Conservation (phyloP, 2,113 vertebrate genomes). For the Tupaia tana region DNA sequence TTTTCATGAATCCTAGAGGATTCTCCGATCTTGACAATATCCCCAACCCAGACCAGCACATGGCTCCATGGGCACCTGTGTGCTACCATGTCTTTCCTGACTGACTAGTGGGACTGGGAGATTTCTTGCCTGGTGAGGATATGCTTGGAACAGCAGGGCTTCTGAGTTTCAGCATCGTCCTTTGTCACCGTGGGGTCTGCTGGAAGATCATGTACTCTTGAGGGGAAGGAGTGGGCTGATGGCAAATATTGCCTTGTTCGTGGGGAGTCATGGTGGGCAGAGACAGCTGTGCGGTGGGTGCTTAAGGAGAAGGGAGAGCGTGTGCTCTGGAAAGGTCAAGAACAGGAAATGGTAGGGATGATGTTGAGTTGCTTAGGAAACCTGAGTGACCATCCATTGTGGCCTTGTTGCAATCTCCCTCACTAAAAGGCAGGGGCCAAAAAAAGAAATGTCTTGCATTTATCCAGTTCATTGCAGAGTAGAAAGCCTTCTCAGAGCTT, state of each 20-base stretch:
- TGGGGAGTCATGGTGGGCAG: not conserved
- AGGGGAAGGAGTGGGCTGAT: not conserved
- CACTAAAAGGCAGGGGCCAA: not conserved
- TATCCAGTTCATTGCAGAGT: not conserved
- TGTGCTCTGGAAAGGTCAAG: constrained; percentile 1
- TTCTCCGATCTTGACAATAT: not conserved
- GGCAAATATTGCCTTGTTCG: not conserved
- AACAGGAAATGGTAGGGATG: not conserved
- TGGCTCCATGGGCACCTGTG: accelerated
- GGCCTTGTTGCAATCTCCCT: not conserved
- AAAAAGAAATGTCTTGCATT: not conserved
- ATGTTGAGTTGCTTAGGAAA: not conserved
- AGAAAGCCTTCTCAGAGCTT: not conserved
- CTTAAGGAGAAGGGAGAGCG: not conserved
- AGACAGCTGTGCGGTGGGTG: not conserved
- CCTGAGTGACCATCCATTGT: not conserved
- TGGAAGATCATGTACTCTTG: not conserved
- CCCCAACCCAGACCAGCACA: not conserved
- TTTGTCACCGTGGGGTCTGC: not conserved
- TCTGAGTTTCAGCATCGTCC: not conserved
- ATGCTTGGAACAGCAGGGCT: not conserved
- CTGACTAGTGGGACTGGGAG: not conserved
- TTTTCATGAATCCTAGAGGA: not conserved
- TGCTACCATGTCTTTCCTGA: not conserved
- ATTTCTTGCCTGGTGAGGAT: not conserved